Percentiles rank a stretch among this genome's conserved stretches.
Evolutionary conservation across 2,888 invertebrate genomes (phyloP).

Genomic region (Synanthedon vespiformis): DNA sequence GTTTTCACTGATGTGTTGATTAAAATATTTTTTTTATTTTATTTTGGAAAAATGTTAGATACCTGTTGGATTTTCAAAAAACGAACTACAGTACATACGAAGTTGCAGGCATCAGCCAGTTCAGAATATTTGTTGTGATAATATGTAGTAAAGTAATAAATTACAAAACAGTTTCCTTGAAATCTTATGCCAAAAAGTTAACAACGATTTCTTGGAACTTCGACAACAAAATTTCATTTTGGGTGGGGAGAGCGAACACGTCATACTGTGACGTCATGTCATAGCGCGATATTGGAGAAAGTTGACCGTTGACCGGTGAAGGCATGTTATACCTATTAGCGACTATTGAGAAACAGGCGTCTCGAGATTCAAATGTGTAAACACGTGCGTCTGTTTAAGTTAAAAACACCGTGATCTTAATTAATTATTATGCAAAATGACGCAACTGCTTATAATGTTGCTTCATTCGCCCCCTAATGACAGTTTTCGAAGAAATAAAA

Average conservation of each 20-base stretch:
- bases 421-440: background rate
- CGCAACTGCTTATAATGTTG: background rate
- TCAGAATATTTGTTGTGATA: no score
- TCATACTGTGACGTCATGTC: conserved; percentile 47
- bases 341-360: no score
- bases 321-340: background rate
- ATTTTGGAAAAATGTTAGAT: no score
- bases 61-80: no score
- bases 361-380: no score
- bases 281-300: conserved; percentile 32
- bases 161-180: no score
- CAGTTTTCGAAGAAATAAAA: no score
- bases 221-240: conserved; percentile 19
- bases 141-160: no score
- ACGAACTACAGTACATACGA: no score
- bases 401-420: background rate
- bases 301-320: background rate
- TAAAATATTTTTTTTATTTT: no score
- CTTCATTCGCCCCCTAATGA: background rate
- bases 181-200: conserved; percentile 11
- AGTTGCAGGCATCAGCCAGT: no score
- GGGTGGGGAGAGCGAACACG: conserved; percentile 25
- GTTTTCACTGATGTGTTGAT: no score
- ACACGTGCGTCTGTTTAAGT: background rate
- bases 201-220: conserved; percentile 35